Base-by-base conservation (phyloP, 2,797 vertebrate species). In the Thamnophis elegans region DNA sequence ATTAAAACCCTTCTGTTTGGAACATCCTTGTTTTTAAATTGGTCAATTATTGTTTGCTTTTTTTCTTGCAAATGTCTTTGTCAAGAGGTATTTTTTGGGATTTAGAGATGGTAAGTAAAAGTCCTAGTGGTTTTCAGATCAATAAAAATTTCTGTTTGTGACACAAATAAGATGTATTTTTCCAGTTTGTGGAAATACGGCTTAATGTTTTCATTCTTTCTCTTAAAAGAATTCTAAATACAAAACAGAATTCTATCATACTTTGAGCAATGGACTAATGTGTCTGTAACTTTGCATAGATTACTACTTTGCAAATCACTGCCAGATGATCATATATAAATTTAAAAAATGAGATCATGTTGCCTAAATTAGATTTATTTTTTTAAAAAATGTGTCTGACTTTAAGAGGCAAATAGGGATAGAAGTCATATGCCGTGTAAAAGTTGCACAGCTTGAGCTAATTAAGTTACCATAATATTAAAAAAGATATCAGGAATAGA, bases 201-300 rank as follows among this genome's bases (percentile, higher is more conserved):
- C 60, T 88, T 65, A 62, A 28, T 53, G 56, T 22, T 22, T 87
- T 4, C 3, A 7, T 42, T 82, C 4, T 59, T 95, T 6, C 89
- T 95, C 93, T 68, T 16, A 13, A 36, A 26, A 18, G 3, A 65
- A 58, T 68, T 89, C 82, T 92, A 88, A 51, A 89, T 88, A 47
- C 58, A 0, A 51, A 88, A 36, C 6, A 22, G 14, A 91, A 82
- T 51, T 60, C 93, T 55, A 56, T 22, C 62, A 91, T 90, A 65
- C 86, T n/a, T 93, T 68, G 85, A 94, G 87, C 90, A 94, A 59
- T 59, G 73, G 92, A 93, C 54, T 1, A 42, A 0, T 95, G 92
- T 94, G n/a, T 32, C 68, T 89, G 0, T 91, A 26, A 88, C 93
- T 55, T 51, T 36, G 56, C 88, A 68, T 90, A 91, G 87, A 89